Evolutionary conservation across 2,113 vertebrate species (phyloP).

Genomic region (Girardinichthys multiradiatus): DNA sequence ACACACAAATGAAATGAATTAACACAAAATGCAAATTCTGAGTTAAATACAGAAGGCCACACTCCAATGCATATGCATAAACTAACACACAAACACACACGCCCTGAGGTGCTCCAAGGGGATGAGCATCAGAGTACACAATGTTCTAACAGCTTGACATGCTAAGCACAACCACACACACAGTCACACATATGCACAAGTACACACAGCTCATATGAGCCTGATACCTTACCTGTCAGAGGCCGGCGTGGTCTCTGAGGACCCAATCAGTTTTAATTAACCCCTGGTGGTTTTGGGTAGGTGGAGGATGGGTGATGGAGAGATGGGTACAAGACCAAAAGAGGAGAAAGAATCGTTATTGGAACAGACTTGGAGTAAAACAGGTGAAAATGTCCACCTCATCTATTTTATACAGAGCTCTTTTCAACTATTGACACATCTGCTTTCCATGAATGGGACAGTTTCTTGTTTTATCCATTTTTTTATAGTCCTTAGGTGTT

Average conservation of each 20-base stretch:
- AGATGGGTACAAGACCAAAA: conserved; percentile 12
- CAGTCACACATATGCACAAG: conserved; percentile 46
- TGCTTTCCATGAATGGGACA: too few relatives aligned
- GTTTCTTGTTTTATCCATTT: too few relatives aligned
- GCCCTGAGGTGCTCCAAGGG: conserved; percentile 33
- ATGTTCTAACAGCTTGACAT: conserved; percentile 56
- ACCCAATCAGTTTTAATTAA: conserved; percentile 87
- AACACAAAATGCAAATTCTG: conserved; percentile 58
- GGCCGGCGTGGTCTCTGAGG: conserved; percentile 79
- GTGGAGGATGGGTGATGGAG: conserved; percentile 27
- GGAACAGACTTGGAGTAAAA: background rate
- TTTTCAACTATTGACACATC: too few relatives aligned
- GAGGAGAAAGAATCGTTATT: conserved; percentile 42
- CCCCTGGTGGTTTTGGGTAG: conserved; percentile 74
- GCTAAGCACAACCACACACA: conserved; percentile 62
- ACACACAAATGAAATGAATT: conserved; percentile 36
- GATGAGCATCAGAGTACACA: conserved; percentile 60
- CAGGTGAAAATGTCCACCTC: too few relatives aligned
- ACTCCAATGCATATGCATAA: conserved; percentile 28
- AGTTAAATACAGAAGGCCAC: conserved; percentile 28
- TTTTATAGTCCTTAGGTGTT: too few relatives aligned
- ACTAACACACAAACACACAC: background rate
- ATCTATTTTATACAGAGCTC: too few relatives aligned
- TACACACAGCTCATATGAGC: conserved; percentile 46
- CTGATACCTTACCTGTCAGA: conserved; percentile 77